Base-by-base conservation (phyloP, 2,797 vertebrate genomes). In the Sebastiscus albofasciatus region DNA sequence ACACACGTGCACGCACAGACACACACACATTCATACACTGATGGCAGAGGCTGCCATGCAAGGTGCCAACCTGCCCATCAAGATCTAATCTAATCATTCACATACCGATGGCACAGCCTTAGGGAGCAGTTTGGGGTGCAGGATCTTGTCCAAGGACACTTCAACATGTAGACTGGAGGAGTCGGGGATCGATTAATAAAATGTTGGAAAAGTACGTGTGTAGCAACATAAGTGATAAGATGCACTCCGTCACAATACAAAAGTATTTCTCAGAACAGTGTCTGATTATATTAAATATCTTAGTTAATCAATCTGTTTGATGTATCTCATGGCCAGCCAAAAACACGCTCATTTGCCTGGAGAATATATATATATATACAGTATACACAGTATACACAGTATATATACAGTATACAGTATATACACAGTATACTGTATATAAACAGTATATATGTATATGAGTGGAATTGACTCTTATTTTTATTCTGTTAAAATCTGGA, bases 121-220 rank as follows among this genome's bases (percentile, higher is more conserved):
- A 18, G 14, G 42, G 42, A 18, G 0, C 0, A 46, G 42, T 46
- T 46, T 46, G 14, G 42, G 42, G 16, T 0, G 14, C 42, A 46
- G 14, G 42, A 46, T 46, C 14, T 46, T 46, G 42, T 46, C 42
- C 42, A 46, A 46, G 42, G 42, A 46, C 42, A 46, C 42, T 46
- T 16, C 42, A 46, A 46, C 42, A 46, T 46, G 16, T 46, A 7
- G 42, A 46, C 14, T 46, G 42, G 42, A 46, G 42, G 42, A 46
- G 42, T 18, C 16, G 3, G 42, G 42, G 42, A 46, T 18, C 7
- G 42, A 46, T 46, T 46, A 34, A 75, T 59, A 3, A 18, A 18
- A 18, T 62, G 42, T 27, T 24, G 58, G 6, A 9, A 14, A 26
- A 10, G 8, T 58, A 20, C 3, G 14, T 33, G 24, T 42, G 14